A percentile compares a stretch with the other conserved stretches of the same genome.
Evolutionary conservation across 2,888 invertebrate genomes (phyloP).

Genomic region (Lasioglossum villosulum): DNA sequence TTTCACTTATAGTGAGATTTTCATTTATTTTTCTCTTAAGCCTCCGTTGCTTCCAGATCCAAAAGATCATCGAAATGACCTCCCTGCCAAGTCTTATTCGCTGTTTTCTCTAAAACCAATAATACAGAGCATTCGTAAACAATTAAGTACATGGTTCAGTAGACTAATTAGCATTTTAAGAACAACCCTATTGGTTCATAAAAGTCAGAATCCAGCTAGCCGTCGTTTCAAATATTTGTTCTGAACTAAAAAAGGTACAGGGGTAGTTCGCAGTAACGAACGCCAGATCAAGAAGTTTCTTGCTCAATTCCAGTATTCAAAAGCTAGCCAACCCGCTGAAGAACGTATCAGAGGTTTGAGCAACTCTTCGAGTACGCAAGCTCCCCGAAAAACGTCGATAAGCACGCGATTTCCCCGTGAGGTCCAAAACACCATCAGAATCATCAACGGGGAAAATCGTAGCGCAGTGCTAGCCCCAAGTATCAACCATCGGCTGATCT

Average conservation of each 20-base stretch:
- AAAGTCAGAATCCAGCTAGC: neutral
- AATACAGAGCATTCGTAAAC: neutral
- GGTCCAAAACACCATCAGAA: constrained; percentile 30
- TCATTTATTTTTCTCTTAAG: neutral
- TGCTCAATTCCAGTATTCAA: constrained; percentile 24
- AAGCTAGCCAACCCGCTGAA: constrained; percentile 62
- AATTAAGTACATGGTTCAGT: neutral
- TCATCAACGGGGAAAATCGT: constrained; percentile 34
- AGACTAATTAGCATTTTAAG: neutral
- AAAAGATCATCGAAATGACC: neutral
- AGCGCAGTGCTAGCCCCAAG: constrained; percentile 4
- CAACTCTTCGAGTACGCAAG: constrained; percentile 79
- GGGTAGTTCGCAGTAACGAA: neutral
- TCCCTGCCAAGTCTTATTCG: neutral
- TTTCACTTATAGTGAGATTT: neutral
- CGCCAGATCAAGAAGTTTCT: neutral
- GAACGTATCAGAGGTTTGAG: constrained; percentile 62
- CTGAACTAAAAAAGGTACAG: too few species aligned
- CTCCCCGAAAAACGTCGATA: constrained; percentile 82
- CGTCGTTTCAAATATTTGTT: neutral
- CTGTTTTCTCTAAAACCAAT: neutral
- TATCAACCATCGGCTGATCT: constrained; percentile 6
- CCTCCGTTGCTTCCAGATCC: neutral
- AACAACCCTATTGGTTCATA: neutral
- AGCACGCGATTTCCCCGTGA: constrained; percentile 66